These are phyloP conservation scores for Helicoverpa assulta DNA, from an alignment of 2,888 invertebrate genomes.

Conservation along the genomic window DNA sequence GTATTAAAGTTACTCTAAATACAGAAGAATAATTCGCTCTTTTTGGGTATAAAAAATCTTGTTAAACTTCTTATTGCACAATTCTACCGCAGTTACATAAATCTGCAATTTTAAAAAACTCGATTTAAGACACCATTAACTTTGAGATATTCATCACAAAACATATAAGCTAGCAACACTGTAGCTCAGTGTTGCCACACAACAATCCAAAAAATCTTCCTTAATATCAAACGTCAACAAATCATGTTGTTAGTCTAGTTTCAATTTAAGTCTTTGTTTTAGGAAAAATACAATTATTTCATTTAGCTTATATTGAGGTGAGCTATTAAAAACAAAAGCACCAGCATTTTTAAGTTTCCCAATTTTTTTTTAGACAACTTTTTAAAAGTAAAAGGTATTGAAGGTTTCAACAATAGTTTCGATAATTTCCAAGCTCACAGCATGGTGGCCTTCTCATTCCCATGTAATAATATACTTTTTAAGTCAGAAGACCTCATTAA, in stretches of 20 bases:
- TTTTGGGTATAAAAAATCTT: not conserved
- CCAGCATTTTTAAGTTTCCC: constrained; percentile 6
- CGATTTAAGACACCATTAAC: constrained; percentile 24
- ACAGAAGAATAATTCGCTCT: not conserved
- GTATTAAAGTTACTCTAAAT: not conserved
- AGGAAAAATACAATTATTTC: constrained; percentile 4
- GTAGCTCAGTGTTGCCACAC: constrained; percentile 8
- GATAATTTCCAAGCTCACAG: not conserved
- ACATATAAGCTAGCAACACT: constrained; percentile 25
- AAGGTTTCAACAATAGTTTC: too few species aligned
- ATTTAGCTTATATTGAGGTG: not conserved
- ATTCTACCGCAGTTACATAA: not conserved
- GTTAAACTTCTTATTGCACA: not conserved
- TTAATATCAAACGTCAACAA: constrained; percentile 7
- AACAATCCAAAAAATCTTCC: constrained; percentile 6
- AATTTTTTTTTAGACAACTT: too few species aligned
- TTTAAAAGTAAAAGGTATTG: too few species aligned
- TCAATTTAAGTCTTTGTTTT: constrained; percentile 17
- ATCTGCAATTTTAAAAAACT: not conserved
- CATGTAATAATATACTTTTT: not conserved
- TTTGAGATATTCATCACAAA: not conserved
- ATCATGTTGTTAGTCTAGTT: constrained; percentile 17
- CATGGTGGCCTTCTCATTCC: not conserved
- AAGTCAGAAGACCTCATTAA: not conserved
- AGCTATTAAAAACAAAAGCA: constrained; percentile 38